Evolutionary conservation across 2,797 vertebrate species (phyloP), one percentile per base, ranked within the genome.

Genomic region (Myripristis jacobus): DNA sequence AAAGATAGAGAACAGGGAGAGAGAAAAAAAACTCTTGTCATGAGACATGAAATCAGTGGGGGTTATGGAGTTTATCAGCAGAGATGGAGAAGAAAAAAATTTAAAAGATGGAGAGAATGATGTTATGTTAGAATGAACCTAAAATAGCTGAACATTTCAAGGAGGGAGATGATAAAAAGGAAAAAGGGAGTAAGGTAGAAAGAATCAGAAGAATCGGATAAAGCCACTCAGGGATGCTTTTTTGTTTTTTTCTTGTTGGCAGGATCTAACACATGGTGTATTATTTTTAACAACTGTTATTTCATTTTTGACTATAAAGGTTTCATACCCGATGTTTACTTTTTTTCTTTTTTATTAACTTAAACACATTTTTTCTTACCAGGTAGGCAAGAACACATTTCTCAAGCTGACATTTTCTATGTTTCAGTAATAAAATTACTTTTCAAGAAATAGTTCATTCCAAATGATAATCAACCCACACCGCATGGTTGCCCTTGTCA

Each of bases 1-100:
- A 68, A 65, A 74, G 5, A 13, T 18, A 36, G 18, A 53, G 53
- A 66, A 60, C 3, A 73, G 71, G 63, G 47, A 25, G 59, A 59
- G 46, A 31, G 1, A 56, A 18, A 44, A 18, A 44, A 59, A 66
- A 54, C 10, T 4, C 13, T 4, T 29, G 46, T 50, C 3, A 11
- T 24, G 24, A 10, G 13, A 60, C 0, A 3, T 61, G 36, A 61
- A 59, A 51, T 60, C 36, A 24, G 52, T 16, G 6, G 3, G 38
- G 27, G 19, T 27, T 59, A 46, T 62, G 34, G n/a, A 34, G n/a
- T 11, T 24, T 46, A n/a, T 52, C 41, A 67, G 3, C 19, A 24
- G 25, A 29, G 57, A 47, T 15, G 22, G 54, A 70, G 21, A 38
- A 44, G 13, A 53, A 15, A 63, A 36, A 48, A 9, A 3, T 52